Evolutionary conservation across 1,140 invertebrate genomes (phyloP), one percentile per base, ranked within the genome.

Genomic region (Aplysia californica): DNA sequence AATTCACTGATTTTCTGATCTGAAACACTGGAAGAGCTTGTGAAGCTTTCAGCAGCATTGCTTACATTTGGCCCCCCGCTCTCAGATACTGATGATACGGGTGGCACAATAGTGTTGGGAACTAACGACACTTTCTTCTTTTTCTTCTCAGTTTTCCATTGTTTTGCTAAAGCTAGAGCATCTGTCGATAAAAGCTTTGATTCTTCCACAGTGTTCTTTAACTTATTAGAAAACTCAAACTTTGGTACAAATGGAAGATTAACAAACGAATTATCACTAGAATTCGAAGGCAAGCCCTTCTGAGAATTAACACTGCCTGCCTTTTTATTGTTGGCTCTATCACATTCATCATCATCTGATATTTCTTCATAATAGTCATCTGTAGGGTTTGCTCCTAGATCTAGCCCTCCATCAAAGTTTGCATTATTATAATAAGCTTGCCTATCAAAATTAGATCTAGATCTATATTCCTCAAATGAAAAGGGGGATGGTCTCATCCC

Each of bases 211-310:
- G 44, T 50, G 44, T 50, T 50, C 10, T 15, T 10, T 38, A 33
- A 23, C 38, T 38, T n/a, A 61, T 1, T 33, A 3, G 70, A 21
- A 61, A 72, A 72, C 6, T 72, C 70, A 72, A 61, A 36, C 35
- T 72, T 61, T n/a, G 70, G 70, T 61, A 72, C 70, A 61, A 72
- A 72, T 39, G 70, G 70, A 6, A 61, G 38, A 61, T 72, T 26
- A n/a, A 41, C 4, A 72, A 64, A 72, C 20, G 70, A 38, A 38
- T 39, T 3, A 20, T 6, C 6, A 15, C 26, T n/a, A 41, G 23
- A 3, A 23, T 29, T n/a, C 38, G 1, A 2, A 35, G 10, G 3
- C 20, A n/a, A 1, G 1, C 23, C 10, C 18, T 29, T 4, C 18
- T 36, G 44, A 71, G 21, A 4, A 21, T 58, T 23, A 3, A 20